Evolutionary conservation across 2,113 vertebrate species (phyloP).

Genomic region (Lethenteron reissneri): DNA sequence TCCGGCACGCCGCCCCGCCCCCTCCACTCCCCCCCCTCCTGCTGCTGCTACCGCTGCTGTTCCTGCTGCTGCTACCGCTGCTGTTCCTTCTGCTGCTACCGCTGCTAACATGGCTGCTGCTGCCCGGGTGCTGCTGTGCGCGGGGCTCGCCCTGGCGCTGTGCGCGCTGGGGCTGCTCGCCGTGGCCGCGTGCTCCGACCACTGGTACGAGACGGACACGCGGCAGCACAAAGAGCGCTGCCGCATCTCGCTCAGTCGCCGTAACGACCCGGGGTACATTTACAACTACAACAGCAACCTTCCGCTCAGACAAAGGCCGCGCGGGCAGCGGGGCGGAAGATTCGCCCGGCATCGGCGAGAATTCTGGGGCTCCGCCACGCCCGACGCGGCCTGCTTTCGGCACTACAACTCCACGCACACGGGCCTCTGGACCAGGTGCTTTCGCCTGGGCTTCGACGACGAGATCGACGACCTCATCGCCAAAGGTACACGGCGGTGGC

Average conservation of each 20-base stretch:
- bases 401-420: slow-evolving; percentile 96
- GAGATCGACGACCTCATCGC: slow-evolving; percentile 65
- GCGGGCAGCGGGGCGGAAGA: slow-evolving; percentile 46
- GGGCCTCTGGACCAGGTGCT: slow-evolving; percentile 94
- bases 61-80: not conserved
- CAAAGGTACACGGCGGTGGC: slow-evolving; percentile 36
- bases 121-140: slow-evolving; percentile 87
- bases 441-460: slow-evolving; percentile 68
- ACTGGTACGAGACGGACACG: slow-evolving; percentile 98
- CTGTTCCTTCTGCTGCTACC: not conserved
- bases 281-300: slow-evolving; percentile 98
- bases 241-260: slow-evolving; percentile 73
- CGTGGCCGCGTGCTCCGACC: slow-evolving; percentile 91
- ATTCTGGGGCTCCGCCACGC: slow-evolving; percentile 59
- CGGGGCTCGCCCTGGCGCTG: slow-evolving; percentile 81
- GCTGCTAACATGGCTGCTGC: slow-evolving; percentile 18
- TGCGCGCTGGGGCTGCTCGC: slow-evolving; percentile 95
- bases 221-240: slow-evolving; percentile 81
- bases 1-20: not conserved
- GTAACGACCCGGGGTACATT: slow-evolving; percentile 91
- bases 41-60: not conserved
- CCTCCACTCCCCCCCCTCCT: not conserved
- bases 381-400: slow-evolving; percentile 74
- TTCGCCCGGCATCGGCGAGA: slow-evolving; percentile 65
- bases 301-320: slow-evolving; percentile 56